Evolutionary conservation across 1,140 invertebrate genomes (phyloP).

Genomic region (Steinernema khuongi): DNA sequence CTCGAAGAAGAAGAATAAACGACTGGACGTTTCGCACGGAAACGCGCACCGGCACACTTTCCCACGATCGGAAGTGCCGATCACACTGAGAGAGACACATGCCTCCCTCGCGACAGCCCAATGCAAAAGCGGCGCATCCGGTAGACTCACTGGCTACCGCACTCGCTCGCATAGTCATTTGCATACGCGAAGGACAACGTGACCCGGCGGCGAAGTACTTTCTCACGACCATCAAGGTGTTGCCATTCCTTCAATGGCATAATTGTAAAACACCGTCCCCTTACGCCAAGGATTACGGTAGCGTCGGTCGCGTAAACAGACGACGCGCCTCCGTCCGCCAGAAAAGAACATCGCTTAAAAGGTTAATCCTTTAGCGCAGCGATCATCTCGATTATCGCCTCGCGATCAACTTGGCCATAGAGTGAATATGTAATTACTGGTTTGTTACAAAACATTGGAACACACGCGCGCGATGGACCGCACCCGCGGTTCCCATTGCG

Average conservation of each 20-base stretch:
- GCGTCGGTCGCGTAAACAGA: too few relatives aligned
- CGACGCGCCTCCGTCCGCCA: not conserved
- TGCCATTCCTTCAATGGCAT: not conserved
- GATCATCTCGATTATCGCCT: not conserved
- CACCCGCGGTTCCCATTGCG: not conserved
- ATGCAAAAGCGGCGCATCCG: not conserved
- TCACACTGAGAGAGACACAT: not conserved
- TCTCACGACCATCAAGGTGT: not conserved
- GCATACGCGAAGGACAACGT: not conserved
- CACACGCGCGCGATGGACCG: not conserved
- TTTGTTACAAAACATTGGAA: conserved; percentile 2
- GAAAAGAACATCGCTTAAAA: not conserved
- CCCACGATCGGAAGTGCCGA: conserved; percentile 6
- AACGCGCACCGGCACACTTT: not conserved
- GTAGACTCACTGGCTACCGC: not conserved
- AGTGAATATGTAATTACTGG: not conserved
- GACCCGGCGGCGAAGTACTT: not conserved
- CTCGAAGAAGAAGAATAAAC: not conserved
- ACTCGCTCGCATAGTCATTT: not conserved
- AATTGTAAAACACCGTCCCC: not conserved
- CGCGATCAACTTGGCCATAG: not conserved
- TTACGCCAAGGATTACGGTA: not conserved
- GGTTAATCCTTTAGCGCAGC: not conserved
- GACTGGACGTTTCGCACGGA: not conserved
- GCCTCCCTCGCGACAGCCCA: not conserved